Conservation (phyloP, 2,888 invertebrate species). For the Podabrus alpinus region DNA sequence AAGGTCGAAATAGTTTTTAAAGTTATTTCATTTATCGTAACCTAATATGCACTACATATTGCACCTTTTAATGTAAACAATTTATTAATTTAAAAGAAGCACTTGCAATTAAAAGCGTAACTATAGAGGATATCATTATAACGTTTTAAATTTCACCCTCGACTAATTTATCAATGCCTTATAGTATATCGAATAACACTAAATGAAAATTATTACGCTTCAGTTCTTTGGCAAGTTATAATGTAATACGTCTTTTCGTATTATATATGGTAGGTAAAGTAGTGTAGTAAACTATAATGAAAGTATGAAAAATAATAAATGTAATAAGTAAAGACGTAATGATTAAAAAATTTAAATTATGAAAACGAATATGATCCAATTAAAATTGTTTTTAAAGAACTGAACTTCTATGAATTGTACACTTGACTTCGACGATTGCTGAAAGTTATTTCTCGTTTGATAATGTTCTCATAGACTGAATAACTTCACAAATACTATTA, state of each 20-base stretch:
- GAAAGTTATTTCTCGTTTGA: background rate
- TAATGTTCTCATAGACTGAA: background rate
- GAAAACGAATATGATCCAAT: background rate
- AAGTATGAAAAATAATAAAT: background rate
- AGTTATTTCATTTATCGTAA: too few relatives aligned
- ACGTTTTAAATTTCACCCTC: slow-evolving; percentile 20
- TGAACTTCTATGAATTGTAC: background rate
- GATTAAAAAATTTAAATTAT: background rate
- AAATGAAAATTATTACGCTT: slow-evolving; percentile 22
- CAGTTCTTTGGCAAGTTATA: background rate
- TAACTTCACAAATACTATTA: background rate
- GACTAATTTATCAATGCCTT: slow-evolving; percentile 17
- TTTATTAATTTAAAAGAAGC: slow-evolving; percentile 5
- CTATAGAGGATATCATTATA: slow-evolving; percentile 17
- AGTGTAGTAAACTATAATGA: background rate
- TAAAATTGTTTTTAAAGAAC: background rate
- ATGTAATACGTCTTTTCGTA: background rate
- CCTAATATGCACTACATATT: background rate
- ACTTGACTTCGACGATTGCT: background rate
- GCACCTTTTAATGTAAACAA: background rate
- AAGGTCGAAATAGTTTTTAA: too few relatives aligned
- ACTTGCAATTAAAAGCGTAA: slow-evolving; percentile 7
- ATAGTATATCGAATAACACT: slow-evolving; percentile 13
- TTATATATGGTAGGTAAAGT: background rate
- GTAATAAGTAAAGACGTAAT: background rate